phyloP scores from a whole-genome alignment of 2,113 vertebrate genomes.

The Macquaria australasica region DNA sequence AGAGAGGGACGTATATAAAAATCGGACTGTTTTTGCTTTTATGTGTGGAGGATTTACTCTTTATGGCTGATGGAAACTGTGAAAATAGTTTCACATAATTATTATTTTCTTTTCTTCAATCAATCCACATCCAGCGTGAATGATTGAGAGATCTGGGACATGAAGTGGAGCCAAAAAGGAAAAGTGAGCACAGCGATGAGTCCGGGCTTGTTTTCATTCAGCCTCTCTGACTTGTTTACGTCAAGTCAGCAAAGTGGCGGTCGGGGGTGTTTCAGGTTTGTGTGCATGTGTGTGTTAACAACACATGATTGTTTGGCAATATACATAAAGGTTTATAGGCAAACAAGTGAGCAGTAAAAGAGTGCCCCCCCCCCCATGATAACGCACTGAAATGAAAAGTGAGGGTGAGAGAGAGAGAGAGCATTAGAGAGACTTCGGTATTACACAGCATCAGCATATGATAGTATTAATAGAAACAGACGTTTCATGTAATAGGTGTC shows the following conservation, averaged over 20 bases:
- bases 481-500: not conserved
- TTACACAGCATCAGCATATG: not conserved
- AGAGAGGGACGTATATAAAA: not conserved
- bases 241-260: conserved; percentile 56
- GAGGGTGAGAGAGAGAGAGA: not conserved
- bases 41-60: not conserved
- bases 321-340: conserved; percentile 16
- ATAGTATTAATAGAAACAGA: not conserved
- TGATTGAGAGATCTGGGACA: conserved; percentile 42
- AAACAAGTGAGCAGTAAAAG: conserved; percentile 41
- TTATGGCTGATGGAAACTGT: not conserved
- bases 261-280: conserved; percentile 1
- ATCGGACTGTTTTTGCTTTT: not conserved
- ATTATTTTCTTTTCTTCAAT: conserved; percentile 23
- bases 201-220: conserved; percentile 58
- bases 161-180: conserved; percentile 26
- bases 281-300: conserved; percentile 24
- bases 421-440: not conserved
- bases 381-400: not conserved
- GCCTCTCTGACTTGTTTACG: conserved; percentile 58
- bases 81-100: not conserved
- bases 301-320: conserved; percentile 31
- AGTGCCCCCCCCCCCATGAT: not conserved
- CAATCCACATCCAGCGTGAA: not conserved
- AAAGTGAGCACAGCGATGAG: conserved; percentile 44